These are phyloP conservation scores for Drosophila ogumai DNA, from an alignment of 1,140 invertebrate genomes.

Conservation along the genomic window DNA sequence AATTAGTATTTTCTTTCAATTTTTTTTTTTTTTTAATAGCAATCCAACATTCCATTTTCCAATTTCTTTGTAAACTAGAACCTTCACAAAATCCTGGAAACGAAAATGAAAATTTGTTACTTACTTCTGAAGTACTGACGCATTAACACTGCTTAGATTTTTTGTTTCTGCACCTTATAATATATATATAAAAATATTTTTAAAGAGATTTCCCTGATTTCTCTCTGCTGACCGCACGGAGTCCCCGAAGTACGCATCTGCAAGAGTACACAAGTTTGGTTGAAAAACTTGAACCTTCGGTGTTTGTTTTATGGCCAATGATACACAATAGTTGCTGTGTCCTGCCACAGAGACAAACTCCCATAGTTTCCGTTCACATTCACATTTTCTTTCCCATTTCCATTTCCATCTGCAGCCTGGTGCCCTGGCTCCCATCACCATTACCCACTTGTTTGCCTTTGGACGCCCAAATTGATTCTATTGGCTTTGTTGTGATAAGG, in stretches of 20 bases:
- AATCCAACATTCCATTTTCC: no score
- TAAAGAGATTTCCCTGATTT: not conserved
- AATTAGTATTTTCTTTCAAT: no score
- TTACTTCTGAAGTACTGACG: no score
- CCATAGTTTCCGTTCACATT: not conserved
- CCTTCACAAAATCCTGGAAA: not conserved
- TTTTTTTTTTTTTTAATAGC: no score
- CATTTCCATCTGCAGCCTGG: conserved; percentile 13
- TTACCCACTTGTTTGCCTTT: conserved; percentile 31
- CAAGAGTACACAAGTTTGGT: conserved; percentile 32
- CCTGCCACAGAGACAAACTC: conserved; percentile 12
- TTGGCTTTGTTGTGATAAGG: conserved; percentile 80
- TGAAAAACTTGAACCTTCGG: conserved; percentile 56
- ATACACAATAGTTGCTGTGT: conserved; percentile 47
- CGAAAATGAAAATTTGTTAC: not conserved
- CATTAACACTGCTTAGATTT: conserved; percentile 15
- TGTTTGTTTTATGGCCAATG: conserved; percentile 72
- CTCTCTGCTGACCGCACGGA: conserved; percentile 4
- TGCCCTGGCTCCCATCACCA: conserved; percentile 2
- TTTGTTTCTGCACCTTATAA: not conserved
- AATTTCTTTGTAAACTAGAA: not conserved
- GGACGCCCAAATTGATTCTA: conserved; percentile 71
- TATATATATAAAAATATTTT: not conserved
- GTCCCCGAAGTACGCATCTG: conserved; percentile 10
- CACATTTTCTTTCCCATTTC: not conserved